Conservation (phyloP, 1,140 invertebrate genomes). For the Orussus abietinus region DNA sequence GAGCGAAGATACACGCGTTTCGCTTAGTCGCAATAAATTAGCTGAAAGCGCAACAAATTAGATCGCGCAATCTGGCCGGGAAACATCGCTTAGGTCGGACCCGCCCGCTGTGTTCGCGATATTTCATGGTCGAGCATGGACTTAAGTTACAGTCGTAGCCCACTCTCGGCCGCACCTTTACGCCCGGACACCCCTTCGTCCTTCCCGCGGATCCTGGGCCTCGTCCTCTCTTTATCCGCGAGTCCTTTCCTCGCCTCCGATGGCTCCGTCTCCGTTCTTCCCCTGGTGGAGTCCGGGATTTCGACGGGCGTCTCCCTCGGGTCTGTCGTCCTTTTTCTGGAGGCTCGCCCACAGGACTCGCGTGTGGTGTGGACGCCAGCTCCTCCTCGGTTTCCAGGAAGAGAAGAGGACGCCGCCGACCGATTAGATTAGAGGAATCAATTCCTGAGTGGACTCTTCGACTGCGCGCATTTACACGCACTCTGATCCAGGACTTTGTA, state of each 20-base stretch:
- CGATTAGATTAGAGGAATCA: conserved; percentile 46
- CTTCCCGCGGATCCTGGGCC: background rate
- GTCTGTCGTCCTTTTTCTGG: background rate
- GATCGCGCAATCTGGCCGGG: conserved; percentile 33
- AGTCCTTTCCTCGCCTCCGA: background rate
- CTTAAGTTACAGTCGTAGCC: conserved; percentile 26
- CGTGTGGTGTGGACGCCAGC: conserved; percentile 14
- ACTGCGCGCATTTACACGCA: too few species aligned
- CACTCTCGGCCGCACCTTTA: background rate
- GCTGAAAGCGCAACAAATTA: conserved; percentile 38
- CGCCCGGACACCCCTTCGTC: background rate
- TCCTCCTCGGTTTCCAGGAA: conserved; percentile 43
- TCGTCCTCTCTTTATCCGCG: background rate
- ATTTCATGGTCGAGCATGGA: conserved; percentile 35
- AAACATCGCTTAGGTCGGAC: conserved; percentile 32
- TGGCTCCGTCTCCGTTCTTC: background rate
- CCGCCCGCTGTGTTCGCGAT: conserved; percentile 31
- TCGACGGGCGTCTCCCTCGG: too few species aligned
- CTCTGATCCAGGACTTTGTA: too few species aligned
- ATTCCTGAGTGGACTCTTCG: too few species aligned
- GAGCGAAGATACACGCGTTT: conserved; percentile 1
- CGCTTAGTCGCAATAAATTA: conserved; percentile 29
- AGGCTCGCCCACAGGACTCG: conserved; percentile 23
- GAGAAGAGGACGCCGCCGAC: conserved; percentile 33
- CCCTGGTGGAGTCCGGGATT: too few species aligned